Percentiles rank a stretch among this genome's conserved stretches.
phyloP scores from a whole-genome alignment of 2,797 vertebrate genomes.

The Periophthalmus magnuspinnatus region DNA sequence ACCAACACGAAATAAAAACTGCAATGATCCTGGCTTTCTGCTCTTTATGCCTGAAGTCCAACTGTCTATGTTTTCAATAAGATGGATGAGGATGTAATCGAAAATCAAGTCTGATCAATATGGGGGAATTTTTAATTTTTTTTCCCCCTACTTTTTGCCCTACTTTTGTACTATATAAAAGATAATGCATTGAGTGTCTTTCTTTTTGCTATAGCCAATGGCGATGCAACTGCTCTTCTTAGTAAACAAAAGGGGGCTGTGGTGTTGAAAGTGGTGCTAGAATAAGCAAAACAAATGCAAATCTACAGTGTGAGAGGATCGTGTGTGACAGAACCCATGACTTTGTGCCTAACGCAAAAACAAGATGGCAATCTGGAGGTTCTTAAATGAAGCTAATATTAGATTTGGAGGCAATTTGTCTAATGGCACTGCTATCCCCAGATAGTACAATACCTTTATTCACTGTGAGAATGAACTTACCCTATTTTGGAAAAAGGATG shows the following conservation, averaged over 20 bases:
- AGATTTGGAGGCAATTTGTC: background rate
- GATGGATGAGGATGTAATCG: too few species aligned
- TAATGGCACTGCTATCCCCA: background rate
- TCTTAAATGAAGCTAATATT: background rate
- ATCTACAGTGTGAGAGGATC: background rate
- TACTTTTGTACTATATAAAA: too few species aligned
- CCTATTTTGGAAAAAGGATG: conserved; percentile 99
- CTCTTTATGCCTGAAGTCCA: too few species aligned
- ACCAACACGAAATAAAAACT: too few species aligned
- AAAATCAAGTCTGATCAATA: too few species aligned
- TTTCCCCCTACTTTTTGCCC: too few species aligned
- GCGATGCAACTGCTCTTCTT: background rate
- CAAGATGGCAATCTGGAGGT: background rate
- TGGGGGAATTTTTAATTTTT: too few species aligned
- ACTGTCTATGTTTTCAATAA: too few species aligned
- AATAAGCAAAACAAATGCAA: conserved; percentile 8
- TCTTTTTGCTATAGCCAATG: background rate
- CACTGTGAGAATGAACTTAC: conserved; percentile 78
- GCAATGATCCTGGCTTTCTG: too few species aligned
- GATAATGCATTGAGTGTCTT: background rate
- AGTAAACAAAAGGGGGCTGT: background rate
- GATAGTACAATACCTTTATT: background rate
- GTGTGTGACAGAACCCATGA: conserved; percentile 8
- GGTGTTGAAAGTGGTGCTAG: background rate
- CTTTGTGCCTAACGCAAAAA: background rate